phyloP scores from a whole-genome alignment of 2,113 vertebrate genomes.

The Hiodon alosoides region DNA sequence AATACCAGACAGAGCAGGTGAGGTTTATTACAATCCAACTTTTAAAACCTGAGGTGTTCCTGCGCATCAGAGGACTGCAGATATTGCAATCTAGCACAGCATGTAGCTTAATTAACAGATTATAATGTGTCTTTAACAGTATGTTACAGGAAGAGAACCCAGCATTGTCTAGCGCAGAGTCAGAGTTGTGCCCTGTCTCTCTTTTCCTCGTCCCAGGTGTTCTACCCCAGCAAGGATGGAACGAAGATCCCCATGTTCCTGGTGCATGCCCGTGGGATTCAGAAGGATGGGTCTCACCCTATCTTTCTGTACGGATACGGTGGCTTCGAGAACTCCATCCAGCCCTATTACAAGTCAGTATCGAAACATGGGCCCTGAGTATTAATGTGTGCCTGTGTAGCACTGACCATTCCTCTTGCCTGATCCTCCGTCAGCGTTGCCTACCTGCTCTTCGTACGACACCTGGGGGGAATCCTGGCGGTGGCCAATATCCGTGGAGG shows the following conservation, averaged over 20 bases:
- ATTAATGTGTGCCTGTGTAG: not conserved
- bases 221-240: slow-evolving; percentile 64
- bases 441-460: slow-evolving; percentile 59
- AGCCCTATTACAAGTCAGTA: slow-evolving; percentile 62
- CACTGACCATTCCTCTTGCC: too few relatives aligned
- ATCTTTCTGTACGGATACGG: slow-evolving; percentile 67
- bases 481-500: slow-evolving; percentile 69
- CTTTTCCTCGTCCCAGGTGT: slow-evolving; percentile 47
- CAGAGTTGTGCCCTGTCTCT: not conserved
- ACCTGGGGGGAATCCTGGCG: slow-evolving; percentile 63
- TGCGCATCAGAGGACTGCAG: too few relatives aligned
- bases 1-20: slow-evolving; percentile 64
- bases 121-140: too few relatives aligned
- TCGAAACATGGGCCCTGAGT: not conserved
- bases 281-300: slow-evolving; percentile 52
- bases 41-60: too few relatives aligned
- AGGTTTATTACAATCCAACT: not conserved
- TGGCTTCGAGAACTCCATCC: slow-evolving; percentile 61
- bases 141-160: too few relatives aligned
- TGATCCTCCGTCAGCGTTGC: slow-evolving; percentile 46
- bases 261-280: slow-evolving; percentile 52
- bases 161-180: too few relatives aligned
- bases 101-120: too few relatives aligned
- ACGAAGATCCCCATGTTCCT: slow-evolving; percentile 69
- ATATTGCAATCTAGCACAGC: too few relatives aligned